Base-by-base conservation (phyloP, 2,888 invertebrate genomes). In the Plebejus anna region DNA sequence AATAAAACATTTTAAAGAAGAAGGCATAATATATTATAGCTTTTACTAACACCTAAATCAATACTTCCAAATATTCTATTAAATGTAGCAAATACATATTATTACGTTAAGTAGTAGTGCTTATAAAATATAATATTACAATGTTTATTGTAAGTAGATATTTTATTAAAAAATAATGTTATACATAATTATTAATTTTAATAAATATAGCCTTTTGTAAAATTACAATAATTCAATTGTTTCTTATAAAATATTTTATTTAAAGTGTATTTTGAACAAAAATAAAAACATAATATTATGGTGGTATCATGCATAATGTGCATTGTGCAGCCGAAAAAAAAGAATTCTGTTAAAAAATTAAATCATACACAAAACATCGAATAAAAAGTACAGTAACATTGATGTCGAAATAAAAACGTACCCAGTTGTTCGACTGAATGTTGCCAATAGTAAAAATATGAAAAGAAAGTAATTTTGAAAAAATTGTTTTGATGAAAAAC, bases 401-500 rank as follows among this genome's bases (percentile, higher is more conserved):
- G 4, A 66, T 66, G 13, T 32, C 16, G 1, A 36, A 66, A 28
- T 61, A 9, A 66, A 66, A 66, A 66, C 66, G 13, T 66, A 66
- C 66, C 66, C 28, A 66, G 32, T 16, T 66, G 32, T 4, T 32
- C 66, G 32, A 66, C 66, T 66, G 66, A 66, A 66, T 66, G 66
- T 66, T 32, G 32, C 66, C 66, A 66, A 32, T 66, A 32, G 9
- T 32, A 66, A 13, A 66, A 66, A 32, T 61, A 11, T 11, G 11
- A 28, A 61, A 61, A 28, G 22, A 32, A 9, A 28, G 7, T 28
- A 22, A 11, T 11, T 61, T 61, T 28, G 22, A 22, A 28, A 61
- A 16, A 55, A 55, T 16, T 55, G 55, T 16, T 55, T 55, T 16
- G 16, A 55, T 16, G 16, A 16, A 55, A 13, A 55, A 55, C 28